A percentile compares a stretch with the other conserved stretches of the same genome.
Evolutionary conservation across 2,797 vertebrate genomes (phyloP).

Genomic region (Trichosurus vulpecula): DNA sequence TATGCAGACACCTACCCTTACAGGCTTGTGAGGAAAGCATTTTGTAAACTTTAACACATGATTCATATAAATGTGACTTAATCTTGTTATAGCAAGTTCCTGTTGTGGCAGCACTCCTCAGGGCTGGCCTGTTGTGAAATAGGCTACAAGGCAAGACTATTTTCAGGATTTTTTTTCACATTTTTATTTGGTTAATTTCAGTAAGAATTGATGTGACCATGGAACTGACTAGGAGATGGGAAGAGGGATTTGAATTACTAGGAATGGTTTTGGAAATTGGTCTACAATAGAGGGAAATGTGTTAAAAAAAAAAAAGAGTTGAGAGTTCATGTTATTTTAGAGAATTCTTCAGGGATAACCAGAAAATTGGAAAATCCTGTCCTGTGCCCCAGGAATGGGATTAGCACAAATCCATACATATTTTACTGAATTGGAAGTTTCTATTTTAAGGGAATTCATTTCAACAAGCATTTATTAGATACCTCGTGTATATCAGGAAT

Average conservation of each 20-base stretch:
- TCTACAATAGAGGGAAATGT: neutral
- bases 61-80: neutral
- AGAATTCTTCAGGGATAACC: neutral
- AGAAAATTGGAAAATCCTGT: neutral
- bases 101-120: neutral
- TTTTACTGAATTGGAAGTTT: neutral
- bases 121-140: neutral
- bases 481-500: neutral
- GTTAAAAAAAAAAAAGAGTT: conserved; percentile 26
- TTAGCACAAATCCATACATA: neutral
- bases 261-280: neutral
- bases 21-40: neutral
- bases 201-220: neutral
- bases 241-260: conserved; percentile 29
- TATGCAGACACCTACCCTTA: neutral
- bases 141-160: neutral
- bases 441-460: neutral
- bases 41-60: neutral
- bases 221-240: neutral
- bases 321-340: neutral
- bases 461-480: neutral
- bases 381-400: neutral
- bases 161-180: neutral
- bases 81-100: neutral
- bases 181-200: conserved; percentile 18